Evolutionary conservation across 2,888 invertebrate genomes (phyloP), one percentile per base, ranked within the genome.

Genomic region (Priocnemis perturbator): DNA sequence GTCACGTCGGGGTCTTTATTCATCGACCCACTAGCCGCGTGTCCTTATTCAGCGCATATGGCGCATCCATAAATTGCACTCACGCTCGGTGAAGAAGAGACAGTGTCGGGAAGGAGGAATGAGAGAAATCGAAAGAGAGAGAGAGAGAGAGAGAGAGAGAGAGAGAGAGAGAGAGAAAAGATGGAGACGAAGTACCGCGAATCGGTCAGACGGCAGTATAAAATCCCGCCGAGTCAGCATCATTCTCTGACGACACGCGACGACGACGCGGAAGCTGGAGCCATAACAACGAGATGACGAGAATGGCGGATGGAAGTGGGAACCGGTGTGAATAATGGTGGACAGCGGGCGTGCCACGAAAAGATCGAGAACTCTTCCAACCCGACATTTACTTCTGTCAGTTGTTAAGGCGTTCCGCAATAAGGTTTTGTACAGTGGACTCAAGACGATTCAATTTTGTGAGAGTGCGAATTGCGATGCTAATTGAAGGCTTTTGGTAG

Each of bases 251-350:
- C 17, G 47, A 47, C 47, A 17, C 47, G 17, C 26, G 26, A 26
- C 26, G n/a, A n/a, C 15, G 20, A n/a, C 26, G 56, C 50, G 50
- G 17, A 50, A 50, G 50, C 50, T 50, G 50, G 7, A 21, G 53
- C 23, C 62, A 48, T 62, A 57, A 67, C 45, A 67, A 20, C 44
- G 45, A 37, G 53, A 53, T 47, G 64, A 60, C 44, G 23, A 50
- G 48, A 52, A 53, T 53, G 59, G 61, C 50, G 47, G n/a, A 47
- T 37, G 45, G 45, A 23, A 63, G 70, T 67, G 67, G 60, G 55
- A 47, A 57, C 50, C 4, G 19, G 50, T 50, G 60, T 60, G 66
- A 55, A 55, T 60, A 61, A 66, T 64, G 50, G 45, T 23, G 53
- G 55, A 50, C 53, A 30, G 17, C 11, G 62, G 56, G 53, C 57